These are phyloP conservation scores for Magallana angulata DNA, from an alignment of 1,140 invertebrate genomes.

Conservation along the genomic window DNA sequence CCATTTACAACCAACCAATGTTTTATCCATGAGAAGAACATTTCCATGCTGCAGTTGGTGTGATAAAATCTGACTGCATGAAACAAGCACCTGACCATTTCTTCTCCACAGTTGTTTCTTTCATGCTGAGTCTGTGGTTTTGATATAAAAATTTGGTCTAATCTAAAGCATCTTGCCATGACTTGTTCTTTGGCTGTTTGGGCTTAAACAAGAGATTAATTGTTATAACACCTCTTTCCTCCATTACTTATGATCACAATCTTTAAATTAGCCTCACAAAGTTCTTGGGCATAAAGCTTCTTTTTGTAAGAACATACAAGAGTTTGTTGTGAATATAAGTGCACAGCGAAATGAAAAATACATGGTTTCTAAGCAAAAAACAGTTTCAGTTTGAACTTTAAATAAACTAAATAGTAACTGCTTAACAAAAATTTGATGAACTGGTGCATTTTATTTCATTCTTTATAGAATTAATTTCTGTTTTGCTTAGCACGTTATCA, in stretches of 20 bases:
- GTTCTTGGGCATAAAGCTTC: too few relatives aligned
- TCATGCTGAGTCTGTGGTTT: constrained; percentile 27
- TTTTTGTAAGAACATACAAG: too few relatives aligned
- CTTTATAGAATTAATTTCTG: too few relatives aligned
- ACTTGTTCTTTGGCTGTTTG: background rate
- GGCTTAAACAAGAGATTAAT: constrained; percentile 24
- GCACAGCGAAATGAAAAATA: too few relatives aligned
- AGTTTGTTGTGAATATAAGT: too few relatives aligned
- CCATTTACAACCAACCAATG: background rate
- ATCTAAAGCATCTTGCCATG: constrained; percentile 4
- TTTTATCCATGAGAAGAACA: background rate
- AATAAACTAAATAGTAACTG: too few relatives aligned
- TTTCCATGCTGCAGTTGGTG: background rate
- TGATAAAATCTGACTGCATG: background rate
- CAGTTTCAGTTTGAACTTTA: too few relatives aligned
- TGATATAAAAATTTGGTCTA: background rate
- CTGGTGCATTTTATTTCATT: too few relatives aligned
- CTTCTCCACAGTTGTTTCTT: background rate
- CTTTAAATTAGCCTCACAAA: background rate
- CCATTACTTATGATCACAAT: background rate
- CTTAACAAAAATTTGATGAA: too few relatives aligned
- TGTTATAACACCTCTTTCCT: constrained; percentile 11
- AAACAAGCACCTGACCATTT: background rate
- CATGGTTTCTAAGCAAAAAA: too few relatives aligned
- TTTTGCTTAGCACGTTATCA: too few relatives aligned